A percentile compares a stretch with the other conserved stretches of the same genome.
These are phyloP conservation scores for Silurus meridionalis DNA, from an alignment of 2,113 vertebrate genomes.

Conservation along the genomic window DNA sequence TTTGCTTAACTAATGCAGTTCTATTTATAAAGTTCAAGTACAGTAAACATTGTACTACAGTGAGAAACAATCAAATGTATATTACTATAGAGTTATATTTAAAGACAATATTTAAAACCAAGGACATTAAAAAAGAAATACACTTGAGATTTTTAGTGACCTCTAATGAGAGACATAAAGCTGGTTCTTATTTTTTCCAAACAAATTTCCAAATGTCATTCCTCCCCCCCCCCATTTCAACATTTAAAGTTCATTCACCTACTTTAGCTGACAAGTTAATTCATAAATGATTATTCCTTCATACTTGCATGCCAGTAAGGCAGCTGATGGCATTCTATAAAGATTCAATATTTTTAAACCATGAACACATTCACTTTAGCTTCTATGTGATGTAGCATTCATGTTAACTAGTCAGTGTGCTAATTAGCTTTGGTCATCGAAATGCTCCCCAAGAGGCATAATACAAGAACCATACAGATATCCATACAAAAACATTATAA, in stretches of 20 bases:
- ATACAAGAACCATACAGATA: not conserved
- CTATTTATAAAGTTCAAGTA: too few relatives aligned
- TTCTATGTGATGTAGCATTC: not conserved
- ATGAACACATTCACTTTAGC: not conserved
- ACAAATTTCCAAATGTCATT: too few relatives aligned
- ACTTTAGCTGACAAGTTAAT: not conserved
- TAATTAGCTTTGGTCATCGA: not conserved
- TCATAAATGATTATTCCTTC: not conserved
- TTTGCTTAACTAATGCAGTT: too few relatives aligned
- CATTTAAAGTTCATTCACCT: not conserved
- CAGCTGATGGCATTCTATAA: not conserved
- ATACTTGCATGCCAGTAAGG: not conserved
- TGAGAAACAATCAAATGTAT: too few relatives aligned
- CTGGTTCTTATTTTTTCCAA: too few relatives aligned
- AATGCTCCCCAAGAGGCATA: not conserved
- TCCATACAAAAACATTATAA: too few relatives aligned
- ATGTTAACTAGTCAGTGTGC: not conserved
- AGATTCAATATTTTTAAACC: not conserved
- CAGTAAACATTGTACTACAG: too few relatives aligned
- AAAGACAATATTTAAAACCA: too few relatives aligned
- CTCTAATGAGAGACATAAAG: too few relatives aligned
- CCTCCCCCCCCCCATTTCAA: not conserved
- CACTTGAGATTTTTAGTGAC: too few relatives aligned
- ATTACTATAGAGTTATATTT: too few relatives aligned
- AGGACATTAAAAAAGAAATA: too few relatives aligned